Base-by-base conservation (phyloP, 1,140 invertebrate species). In the Heliothis subflexa region DNA sequence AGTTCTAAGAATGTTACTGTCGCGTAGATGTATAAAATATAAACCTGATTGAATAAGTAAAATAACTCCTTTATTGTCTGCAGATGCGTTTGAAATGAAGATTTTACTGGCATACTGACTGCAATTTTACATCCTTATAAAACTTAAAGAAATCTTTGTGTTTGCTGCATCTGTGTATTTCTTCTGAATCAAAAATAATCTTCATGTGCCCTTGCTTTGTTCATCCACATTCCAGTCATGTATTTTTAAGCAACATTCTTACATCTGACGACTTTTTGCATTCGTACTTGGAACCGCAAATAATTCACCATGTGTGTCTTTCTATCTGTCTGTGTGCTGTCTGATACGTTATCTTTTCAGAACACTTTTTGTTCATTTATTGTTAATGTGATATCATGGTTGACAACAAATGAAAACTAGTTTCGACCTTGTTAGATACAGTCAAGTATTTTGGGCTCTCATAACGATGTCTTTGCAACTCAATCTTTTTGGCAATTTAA, bases 201-300 rank as follows among this genome's bases (percentile, higher is more conserved):
- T 16, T 18, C 47, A 28, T 70, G 47, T 74, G 54, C 40, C 71
- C 71, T 74, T 61, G 45, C 45, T 12, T 25, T 49, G 11, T 49
- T 49, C 54, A 57, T 74, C 18, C 10, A 47, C 9, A 74, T 59
- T 74, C 71, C 2, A 74, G 71, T 49, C 71, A 57, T 25, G 55
- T 74, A 25, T 5, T 49, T 49, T 47, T 4, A 28, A 25, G 55
- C 18, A 61, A 49, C 10, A 40, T 47, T 7, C 28, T 71, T 71
- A 16, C 50, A 13, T 40, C 50, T 50, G n/a, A 5, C 12, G 16
- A 47, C 2, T 33, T 45, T 18, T 11, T n/a, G 28, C 66, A 28
- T 50, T 52, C 3, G 11, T 52, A 68, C 12, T 52, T 50, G 47
- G 45, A 52, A 47, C 40, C 2, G 16, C 62, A 66, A 66, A 59